phyloP scores from a whole-genome alignment of 2,888 invertebrate genomes.

The Embidobia sp. region DNA sequence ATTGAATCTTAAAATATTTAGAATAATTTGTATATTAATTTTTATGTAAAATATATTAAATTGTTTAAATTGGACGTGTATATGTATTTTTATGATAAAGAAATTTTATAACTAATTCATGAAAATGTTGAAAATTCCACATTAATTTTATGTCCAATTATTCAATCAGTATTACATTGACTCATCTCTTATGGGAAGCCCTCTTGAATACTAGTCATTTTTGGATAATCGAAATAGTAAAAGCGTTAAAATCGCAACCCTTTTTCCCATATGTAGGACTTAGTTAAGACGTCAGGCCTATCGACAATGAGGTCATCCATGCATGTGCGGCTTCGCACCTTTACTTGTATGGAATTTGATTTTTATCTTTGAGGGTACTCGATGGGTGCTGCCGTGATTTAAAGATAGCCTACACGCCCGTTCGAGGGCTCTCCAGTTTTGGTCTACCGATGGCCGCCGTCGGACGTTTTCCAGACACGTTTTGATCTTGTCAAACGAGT shows the following conservation, averaged over 20 bases:
- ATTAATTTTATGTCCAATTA: background rate
- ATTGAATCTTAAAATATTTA: no score
- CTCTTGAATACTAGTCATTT: slow-evolving; percentile 37
- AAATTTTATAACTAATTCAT: no score
- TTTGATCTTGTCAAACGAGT: slow-evolving; percentile 56
- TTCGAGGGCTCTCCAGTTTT: slow-evolving; percentile 75
- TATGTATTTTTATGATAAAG: no score
- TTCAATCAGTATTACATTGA: background rate
- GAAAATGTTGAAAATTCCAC: no score
- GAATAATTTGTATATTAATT: no score
- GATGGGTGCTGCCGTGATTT: slow-evolving; percentile 78
- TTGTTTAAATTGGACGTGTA: no score
- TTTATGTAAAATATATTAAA: no score
- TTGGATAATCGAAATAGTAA: slow-evolving; percentile 39
- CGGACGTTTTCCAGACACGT: slow-evolving; percentile 55
- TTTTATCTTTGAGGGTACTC: slow-evolving; percentile 81
- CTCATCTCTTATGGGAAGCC: slow-evolving; percentile 7
- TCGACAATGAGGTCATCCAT: slow-evolving; percentile 80
- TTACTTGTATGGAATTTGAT: slow-evolving; percentile 77
- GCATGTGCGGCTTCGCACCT: slow-evolving; percentile 80
- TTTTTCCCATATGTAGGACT: slow-evolving; percentile 72
- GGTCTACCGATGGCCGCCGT: slow-evolving; percentile 69
- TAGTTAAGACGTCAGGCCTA: slow-evolving; percentile 79
- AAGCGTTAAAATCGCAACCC: slow-evolving; percentile 43
- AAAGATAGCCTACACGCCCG: slow-evolving; percentile 76